Base-by-base conservation (phyloP, 2,113 vertebrate species). In the Rhynchomys soricoides region DNA sequence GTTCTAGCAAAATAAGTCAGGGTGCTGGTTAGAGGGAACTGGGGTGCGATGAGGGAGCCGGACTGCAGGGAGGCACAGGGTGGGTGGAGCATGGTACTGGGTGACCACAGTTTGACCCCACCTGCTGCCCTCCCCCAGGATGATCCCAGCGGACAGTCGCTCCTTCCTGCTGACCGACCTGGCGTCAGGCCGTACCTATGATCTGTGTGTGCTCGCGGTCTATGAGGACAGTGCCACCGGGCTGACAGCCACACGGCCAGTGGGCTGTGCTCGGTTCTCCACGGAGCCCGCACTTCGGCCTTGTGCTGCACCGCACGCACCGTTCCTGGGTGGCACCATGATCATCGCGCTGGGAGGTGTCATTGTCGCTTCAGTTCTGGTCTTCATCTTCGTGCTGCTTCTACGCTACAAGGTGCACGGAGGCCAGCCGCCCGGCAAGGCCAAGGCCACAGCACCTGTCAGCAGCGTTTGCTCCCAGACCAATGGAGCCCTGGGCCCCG, bases 291-390 rank as follows among this genome's bases (percentile, higher is more conserved):
- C 99, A 3, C 98, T 98, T 97, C 99, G 98, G 92, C 99, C 99
- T 5, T 99, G 99, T 94, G 98, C 99, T 2, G 99, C 99, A 2
- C 98, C 99, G 0, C 99, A 99, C 16, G 99, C 99, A 0, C 99
- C 99, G 92, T 99, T 99, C 91, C 98, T 99, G 13, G 99, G 99
- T 0, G 99, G 99, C 0, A 99, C 99, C 12, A 99, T 99, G 99
- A 99, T 99, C 98, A 99, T 99, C 97, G 99, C 99, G 55, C 99
- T 99, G 0, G 99, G 99, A 6, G 99, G 99, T 0, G 99, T 99
- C 98, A 99, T 99, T 3, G 99, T 99, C 93, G 99, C 99, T 0
- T 99, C 99, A 0, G 99, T 99, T 0, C 98, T 99, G 1, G 99
- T 99, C 78, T 99, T 99, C 97, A 99, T 99, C 96, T 99, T 99